Conservation (phyloP, 2,888 invertebrate genomes). For the Megaustenia siamemsis region DNA sequence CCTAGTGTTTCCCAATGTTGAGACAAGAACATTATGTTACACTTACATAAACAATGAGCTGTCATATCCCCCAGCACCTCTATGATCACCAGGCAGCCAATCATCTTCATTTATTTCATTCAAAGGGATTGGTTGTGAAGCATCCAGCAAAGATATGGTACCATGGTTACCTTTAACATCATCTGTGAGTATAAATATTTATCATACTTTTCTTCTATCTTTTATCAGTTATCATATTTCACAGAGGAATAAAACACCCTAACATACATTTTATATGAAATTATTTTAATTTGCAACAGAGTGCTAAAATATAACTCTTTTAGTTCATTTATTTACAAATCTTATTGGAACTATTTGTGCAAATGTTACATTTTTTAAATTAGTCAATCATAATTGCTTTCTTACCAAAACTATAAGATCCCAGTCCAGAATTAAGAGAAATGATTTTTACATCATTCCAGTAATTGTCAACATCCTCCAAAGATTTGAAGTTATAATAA, state of each 20-base stretch:
- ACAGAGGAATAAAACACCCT: too few relatives aligned
- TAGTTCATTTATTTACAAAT: too few relatives aligned
- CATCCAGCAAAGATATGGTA: constrained; percentile 58
- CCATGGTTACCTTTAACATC: constrained; percentile 49
- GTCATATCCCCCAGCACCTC: constrained; percentile 88
- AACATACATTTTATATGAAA: too few relatives aligned
- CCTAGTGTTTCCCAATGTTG: too few relatives aligned
- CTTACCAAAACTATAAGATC: constrained; percentile 40
- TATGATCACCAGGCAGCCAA: constrained; percentile 86
- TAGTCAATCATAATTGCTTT: not conserved
- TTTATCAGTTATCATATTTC: too few relatives aligned
- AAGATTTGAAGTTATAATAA: constrained; percentile 82
- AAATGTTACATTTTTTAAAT: too few relatives aligned
- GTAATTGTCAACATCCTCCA: constrained; percentile 83
- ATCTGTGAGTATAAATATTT: constrained; percentile 34
- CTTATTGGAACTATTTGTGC: too few relatives aligned
- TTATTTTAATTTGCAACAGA: too few relatives aligned
- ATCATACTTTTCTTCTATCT: too few relatives aligned
- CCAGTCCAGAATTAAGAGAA: constrained; percentile 85
- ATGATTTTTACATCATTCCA: constrained; percentile 85
- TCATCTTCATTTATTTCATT: constrained; percentile 82
- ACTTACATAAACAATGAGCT: constrained; percentile 84
- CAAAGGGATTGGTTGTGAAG: constrained; percentile 76
- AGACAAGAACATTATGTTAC: not conserved
- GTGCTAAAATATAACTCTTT: too few relatives aligned